Evolutionary conservation across 2,113 vertebrate genomes (phyloP), one percentile per base, ranked within the genome.

Genomic region (Uria aalge): DNA sequence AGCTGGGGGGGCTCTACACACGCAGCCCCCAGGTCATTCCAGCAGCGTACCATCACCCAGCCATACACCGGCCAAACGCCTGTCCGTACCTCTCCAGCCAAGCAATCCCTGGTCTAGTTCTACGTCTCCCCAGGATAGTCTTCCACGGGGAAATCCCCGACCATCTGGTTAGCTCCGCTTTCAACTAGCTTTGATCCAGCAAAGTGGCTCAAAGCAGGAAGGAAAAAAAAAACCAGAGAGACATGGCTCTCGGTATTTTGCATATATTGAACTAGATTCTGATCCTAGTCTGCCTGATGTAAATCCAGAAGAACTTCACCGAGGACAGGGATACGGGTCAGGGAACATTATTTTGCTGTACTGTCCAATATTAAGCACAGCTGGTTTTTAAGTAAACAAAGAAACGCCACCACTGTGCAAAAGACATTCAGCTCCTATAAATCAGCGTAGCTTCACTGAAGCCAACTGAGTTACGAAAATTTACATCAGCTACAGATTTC

Each of bases 151-250:
- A 90, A 88, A 85, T 45, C 45, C 84, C 64, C 72, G 89, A 41
- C 66, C 94, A 72, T 24, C 89, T 94, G 82, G 8, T 55, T 41
- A 91, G 69, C 60, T 79, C 76, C 48, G 57, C 43, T 86, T 81
- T 40, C 76, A 38, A 11, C 21, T 24, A 56, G 40, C 68, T 84
- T 29, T 62, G 73, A 69, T 53, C 56, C 81, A 47, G 41, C 36
- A 14, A 64, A 82, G 69, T 34, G 57, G 27, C 73, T 89, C 76
- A 81, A 52, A 84, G 85, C 59, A 64, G 12, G 2, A 36, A 78
- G 48, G 4, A 21, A 43, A n/a, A 18, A 53, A 13, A 55, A 18
- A 47, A 2, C 20, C 20, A 8, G 4, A 23, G 0, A 72, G 32
- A 36, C 12, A 55, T 11, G 21, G 18, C 43, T 45, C 47, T 72